phyloP scores from a whole-genome alignment of 2,888 invertebrate species.

The Orthonevra nobilis region DNA sequence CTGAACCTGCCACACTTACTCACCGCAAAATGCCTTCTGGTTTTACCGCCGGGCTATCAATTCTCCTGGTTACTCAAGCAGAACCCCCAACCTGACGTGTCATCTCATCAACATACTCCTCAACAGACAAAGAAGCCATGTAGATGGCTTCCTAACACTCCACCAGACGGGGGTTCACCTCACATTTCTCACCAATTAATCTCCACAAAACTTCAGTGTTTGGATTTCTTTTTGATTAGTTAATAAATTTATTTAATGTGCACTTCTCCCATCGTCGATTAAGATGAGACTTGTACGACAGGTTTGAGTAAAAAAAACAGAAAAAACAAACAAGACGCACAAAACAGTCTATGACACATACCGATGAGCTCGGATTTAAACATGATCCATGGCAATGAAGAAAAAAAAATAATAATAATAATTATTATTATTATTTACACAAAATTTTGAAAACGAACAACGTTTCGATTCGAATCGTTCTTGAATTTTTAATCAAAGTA shows the following conservation, averaged over 20 bases:
- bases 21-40: conserved; percentile 19
- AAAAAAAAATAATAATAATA: too few species aligned
- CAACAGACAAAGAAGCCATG: conserved; percentile 8
- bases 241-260: not conserved
- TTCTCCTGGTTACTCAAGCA: conserved; percentile 8
- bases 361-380: conserved; percentile 1
- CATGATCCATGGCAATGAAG: not conserved
- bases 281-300: too few species aligned
- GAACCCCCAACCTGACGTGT: not conserved
- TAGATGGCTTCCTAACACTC: not conserved
- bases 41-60: conserved; percentile 3
- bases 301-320: too few species aligned
- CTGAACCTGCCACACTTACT: conserved; percentile 8
- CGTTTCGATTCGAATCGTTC: not conserved
- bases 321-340: not conserved
- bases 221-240: conserved; percentile 19
- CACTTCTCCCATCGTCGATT: too few species aligned
- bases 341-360: conserved; percentile 24
- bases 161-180: conserved; percentile 13
- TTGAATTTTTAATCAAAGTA: not conserved
- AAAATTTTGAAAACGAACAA: not conserved
- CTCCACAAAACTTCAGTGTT: not conserved
- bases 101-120: not conserved
- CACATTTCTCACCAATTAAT: not conserved
- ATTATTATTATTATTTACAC: too few species aligned